Conservation (phyloP, 1,140 invertebrate genomes). For the Aphaenogaster rudis region DNA sequence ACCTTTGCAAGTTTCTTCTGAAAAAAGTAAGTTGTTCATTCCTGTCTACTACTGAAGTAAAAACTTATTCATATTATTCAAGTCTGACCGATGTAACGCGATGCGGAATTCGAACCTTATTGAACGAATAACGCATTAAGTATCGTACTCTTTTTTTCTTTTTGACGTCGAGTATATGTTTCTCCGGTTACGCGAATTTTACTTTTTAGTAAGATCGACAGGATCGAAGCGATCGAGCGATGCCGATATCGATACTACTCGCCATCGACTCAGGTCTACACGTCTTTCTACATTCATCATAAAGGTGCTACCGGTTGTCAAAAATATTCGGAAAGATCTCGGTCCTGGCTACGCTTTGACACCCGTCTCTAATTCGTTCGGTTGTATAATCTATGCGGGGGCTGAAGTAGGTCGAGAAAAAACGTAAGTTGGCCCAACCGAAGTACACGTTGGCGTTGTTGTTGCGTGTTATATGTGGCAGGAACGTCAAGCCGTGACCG, state of each 20-base stretch:
- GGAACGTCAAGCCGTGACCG: conserved; percentile 47
- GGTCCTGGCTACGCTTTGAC: conserved; percentile 72
- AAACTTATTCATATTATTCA: conserved; percentile 20
- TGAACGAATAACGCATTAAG: not conserved
- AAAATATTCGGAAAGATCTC: conserved; percentile 65
- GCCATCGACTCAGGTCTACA: not conserved
- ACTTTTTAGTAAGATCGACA: conserved; percentile 20
- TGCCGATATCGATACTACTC: not conserved
- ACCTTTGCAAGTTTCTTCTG: not conserved
- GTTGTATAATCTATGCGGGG: conserved; percentile 19
- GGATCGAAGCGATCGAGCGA: conserved; percentile 4
- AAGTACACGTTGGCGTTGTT: conserved; percentile 29
- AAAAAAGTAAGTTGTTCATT: conserved; percentile 6
- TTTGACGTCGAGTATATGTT: not conserved
- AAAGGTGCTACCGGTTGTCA: conserved; percentile 66
- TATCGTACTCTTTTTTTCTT: not conserved
- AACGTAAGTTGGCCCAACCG: conserved; percentile 46
- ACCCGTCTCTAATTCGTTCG: conserved; percentile 79
- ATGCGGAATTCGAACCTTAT: not conserved
- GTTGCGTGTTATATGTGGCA: conserved; percentile 41
- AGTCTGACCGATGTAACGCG: not conserved
- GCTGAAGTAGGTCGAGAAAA: conserved; percentile 3
- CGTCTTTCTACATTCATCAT: conserved; percentile 20
- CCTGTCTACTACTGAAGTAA: not conserved
- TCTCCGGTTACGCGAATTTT: not conserved